Base-by-base conservation (phyloP, 2,797 vertebrate genomes). In the Podargus strigoides region DNA sequence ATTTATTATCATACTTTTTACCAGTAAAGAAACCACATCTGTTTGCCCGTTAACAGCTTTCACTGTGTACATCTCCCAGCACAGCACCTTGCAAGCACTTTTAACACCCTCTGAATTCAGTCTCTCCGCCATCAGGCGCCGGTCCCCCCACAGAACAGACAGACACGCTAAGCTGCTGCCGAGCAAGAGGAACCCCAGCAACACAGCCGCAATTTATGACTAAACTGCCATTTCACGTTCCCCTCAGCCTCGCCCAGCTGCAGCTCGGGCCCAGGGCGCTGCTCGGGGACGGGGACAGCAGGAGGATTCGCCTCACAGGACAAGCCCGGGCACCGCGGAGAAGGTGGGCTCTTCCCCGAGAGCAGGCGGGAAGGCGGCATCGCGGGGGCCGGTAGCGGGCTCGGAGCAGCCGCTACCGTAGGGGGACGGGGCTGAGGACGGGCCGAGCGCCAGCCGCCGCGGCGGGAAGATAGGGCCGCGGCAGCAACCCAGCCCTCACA, bases 121-220 rank as follows among this genome's bases (percentile, higher is more conserved):
- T 14, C 36, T 5, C 53, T 49, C 62, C 8, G 22, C 20, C 39
- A 7, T 2, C 30, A 7, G 59, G 26, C 5, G 41, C 53, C 21
- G 4, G 18, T 18, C 32, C 28, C 52, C 52, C 41, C 4, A 2
- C 23, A 28, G 32, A 21, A 26, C n/a, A 30, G 27, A 23, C 19
- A 27, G 21, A 5, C 30, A 19, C 3, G 4, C 1, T 1, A 44
- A 36, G 59, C 52, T 11, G 26, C 44, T 28, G 28, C 41, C 44
- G 5, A 10, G 2, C 37, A 37, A 27, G 19, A 16, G 49, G 3
- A 73, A 3, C 12, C 12, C 12, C 78, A 7, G 36, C 6, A 4
- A 8, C 58, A 21, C 47, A 7, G 55, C 5, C 50, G 2, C 32
- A 32, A 0, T 21, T 27, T 9, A 20, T 0, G 15, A 23, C 2